Evolutionary conservation across 30 jellyfish, hydroid and myxozoan genomes (phyloP).

Genomic region (Turritopsis rubra): DNA sequence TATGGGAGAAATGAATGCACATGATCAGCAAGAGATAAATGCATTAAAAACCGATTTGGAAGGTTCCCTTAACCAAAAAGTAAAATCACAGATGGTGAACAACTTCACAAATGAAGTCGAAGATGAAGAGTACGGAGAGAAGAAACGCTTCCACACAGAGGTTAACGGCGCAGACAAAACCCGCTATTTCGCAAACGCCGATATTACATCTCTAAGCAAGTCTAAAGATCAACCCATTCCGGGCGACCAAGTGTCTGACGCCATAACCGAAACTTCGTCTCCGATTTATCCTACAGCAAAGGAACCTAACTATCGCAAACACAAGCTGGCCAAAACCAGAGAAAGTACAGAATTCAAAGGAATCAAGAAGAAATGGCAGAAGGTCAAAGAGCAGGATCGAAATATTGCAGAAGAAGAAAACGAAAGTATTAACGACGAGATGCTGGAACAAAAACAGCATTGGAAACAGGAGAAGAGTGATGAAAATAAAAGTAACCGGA

Average conservation of each 20-base stretch:
- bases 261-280: neutral
- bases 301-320: conserved; percentile 1
- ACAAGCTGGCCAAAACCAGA: neutral
- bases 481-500: neutral
- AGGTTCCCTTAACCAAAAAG: conserved; percentile 16
- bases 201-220: neutral
- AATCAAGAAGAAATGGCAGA: conserved; percentile 25
- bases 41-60: conserved; percentile 27
- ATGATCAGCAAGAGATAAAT: conserved; percentile 28
- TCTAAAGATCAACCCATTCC: neutral
- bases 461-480: neutral
- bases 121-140: conserved; percentile 7
- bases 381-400: conserved; percentile 11
- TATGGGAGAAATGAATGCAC: conserved; percentile 9
- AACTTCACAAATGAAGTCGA: neutral
- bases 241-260: conserved; percentile 3
- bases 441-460: neutral
- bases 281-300: conserved; percentile 6
- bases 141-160: neutral
- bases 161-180: neutral
- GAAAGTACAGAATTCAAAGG: neutral
- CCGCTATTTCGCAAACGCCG: neutral
- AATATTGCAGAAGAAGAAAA: conserved; percentile 7
- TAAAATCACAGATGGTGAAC: neutral
- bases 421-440: neutral